Evolutionary conservation across 2,797 vertebrate species (phyloP).

Genomic region (Lerista edwardsae): DNA sequence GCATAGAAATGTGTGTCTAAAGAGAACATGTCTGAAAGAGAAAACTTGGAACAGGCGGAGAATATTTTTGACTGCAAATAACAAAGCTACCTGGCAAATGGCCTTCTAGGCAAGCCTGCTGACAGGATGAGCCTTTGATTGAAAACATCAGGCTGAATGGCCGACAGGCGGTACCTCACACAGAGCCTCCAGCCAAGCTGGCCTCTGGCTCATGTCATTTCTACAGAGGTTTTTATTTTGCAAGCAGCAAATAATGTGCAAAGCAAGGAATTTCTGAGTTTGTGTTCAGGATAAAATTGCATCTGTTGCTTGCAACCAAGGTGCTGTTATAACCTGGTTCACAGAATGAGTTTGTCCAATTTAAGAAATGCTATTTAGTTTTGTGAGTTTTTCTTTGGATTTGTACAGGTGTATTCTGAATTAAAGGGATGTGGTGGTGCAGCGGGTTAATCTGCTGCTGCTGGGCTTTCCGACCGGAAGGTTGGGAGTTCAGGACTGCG

Average conservation of each 20-base stretch:
- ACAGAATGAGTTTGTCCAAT: not conserved
- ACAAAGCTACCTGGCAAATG: not conserved
- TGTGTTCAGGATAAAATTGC: not conserved
- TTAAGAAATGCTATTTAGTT: not conserved
- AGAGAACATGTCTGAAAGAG: not conserved
- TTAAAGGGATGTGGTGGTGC: too few species aligned
- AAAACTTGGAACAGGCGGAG: conserved; percentile 1
- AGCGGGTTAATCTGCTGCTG: too few species aligned
- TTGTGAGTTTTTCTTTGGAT: not conserved
- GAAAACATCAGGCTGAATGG: not conserved
- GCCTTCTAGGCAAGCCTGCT: not conserved
- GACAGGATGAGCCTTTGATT: not conserved
- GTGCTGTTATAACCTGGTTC: not conserved
- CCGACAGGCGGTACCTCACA: not conserved
- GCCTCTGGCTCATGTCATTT: not conserved
- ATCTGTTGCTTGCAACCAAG: conserved; percentile 1
- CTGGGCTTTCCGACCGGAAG: too few species aligned
- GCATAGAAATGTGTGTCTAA: not conserved
- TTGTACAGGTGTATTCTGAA: not conserved
- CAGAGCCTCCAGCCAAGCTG: conserved; percentile 5
- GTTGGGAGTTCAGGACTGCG: too few species aligned
- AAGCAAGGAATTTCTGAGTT: not conserved
- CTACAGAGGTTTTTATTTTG: not conserved
- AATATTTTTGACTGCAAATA: not conserved
- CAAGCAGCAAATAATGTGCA: conserved; percentile 4